A percentile compares a stretch with the other conserved stretches of the same genome.
Evolutionary conservation across 2,888 invertebrate species (phyloP).

Genomic region (Dryobotodes eremita): DNA sequence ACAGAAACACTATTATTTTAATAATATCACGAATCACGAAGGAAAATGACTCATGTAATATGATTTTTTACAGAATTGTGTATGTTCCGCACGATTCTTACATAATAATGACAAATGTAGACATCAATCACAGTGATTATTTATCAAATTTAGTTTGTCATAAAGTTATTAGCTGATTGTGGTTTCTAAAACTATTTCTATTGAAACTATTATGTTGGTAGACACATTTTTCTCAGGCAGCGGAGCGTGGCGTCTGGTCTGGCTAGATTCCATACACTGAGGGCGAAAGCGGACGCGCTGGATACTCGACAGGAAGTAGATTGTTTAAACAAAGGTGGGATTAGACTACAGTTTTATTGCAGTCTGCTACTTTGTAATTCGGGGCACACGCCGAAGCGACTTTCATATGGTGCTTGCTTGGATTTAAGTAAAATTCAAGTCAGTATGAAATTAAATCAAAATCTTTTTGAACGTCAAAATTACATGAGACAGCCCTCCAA

Average conservation of each 20-base stretch:
- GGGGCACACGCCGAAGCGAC: conserved; percentile 4
- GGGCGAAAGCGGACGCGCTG: conserved; percentile 75
- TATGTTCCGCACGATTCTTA: conserved; percentile 28
- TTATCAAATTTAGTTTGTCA: conserved; percentile 45
- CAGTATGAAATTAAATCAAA: conserved; percentile 3
- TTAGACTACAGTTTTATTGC: conserved; percentile 59
- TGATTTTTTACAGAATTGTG: conserved; percentile 6
- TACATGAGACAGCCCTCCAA: background rate
- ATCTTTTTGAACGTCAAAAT: background rate
- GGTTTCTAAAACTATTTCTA: conserved; percentile 63
- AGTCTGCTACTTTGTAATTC: conserved; percentile 38
- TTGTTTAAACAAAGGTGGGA: conserved; percentile 67
- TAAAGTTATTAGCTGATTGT: conserved; percentile 49
- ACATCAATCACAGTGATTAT: conserved; percentile 51
- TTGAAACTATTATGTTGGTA: conserved; percentile 69
- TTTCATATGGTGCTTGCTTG: conserved; percentile 20
- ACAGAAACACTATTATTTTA: conserved; percentile 27
- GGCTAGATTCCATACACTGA: conserved; percentile 72
- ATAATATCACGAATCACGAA: conserved; percentile 17
- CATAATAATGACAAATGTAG: conserved; percentile 43
- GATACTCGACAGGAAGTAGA: conserved; percentile 69
- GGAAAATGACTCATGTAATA: background rate
- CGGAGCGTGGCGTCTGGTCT: conserved; percentile 84
- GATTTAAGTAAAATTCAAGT: background rate
- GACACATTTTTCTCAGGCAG: conserved; percentile 87